Base-by-base conservation (phyloP, 2,888 invertebrate species). In the Limnephilus rhombicus region DNA sequence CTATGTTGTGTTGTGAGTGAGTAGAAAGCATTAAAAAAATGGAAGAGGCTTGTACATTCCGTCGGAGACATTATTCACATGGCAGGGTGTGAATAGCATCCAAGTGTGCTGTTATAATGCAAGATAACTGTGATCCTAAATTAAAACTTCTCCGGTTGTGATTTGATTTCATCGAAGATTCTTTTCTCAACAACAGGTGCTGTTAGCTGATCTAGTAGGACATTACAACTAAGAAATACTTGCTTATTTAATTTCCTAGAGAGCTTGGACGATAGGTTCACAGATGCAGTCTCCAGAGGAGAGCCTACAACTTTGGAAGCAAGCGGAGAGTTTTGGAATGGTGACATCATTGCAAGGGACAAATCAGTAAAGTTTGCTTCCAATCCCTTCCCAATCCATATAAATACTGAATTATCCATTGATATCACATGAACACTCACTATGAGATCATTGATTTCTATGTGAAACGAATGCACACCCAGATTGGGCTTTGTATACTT, bases 211-310 rank as follows among this genome's bases (percentile, higher is more conserved):
- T 95, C 95, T 11, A 94, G 94, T 53, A 94, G 94, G 11, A 96
- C 91, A 94, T 96, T 96, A 93, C 95, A 95, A 94, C 96, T 96
- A n/a, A 96, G 94, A 94, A 95, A 96, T 18, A 96, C 95, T 89
- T 95, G 95, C 94, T 96, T 96, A 7, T 95, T 94, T 24, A 96
- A 94, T 92, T 95, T 95, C 93, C 95, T 95, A 0, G 95, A 94
- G 37, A 96, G 93, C 93, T 95, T 95, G 91, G 93, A 93, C 1
- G 95, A 94, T 45, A 95, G 93, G 91, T 94, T 94, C 92, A 94
- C 94, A 0, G 95, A 95, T 34, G 94, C 94, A 90, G 94, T 94
- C 29, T 95, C 95, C 24, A 94, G 94, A 85, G 94, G 94, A 91
- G 94, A 94, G 31, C 96, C 96, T 80, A 96, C 90, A 81, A 96